Base-by-base conservation (phyloP, 2,888 invertebrate species). In the Frankliniella intonsa region DNA sequence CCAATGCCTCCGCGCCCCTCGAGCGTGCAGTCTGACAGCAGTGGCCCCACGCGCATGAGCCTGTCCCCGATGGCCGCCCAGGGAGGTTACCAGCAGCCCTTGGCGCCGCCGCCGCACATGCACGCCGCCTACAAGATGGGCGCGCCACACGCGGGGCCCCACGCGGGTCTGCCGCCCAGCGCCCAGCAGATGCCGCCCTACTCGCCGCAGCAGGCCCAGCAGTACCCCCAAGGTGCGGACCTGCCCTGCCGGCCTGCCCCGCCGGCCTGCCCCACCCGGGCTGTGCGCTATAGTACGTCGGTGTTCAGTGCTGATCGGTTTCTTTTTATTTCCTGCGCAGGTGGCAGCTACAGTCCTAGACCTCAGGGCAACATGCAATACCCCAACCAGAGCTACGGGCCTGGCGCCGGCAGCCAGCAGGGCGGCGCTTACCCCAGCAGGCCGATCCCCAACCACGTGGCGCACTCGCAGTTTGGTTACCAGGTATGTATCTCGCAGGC, bases 1-100 rank as follows among this genome's bases (percentile, higher is more conserved):
- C 94, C 96, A 90, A 97, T 97, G 94, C 97, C 97, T 88, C 95
- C 96, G 88, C 93, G 97, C 88, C 97, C 97, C 89, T 95, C 97
- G 87, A 97, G 97, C 89, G 92, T 92, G 87, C 93, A 92, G 90
- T 92, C 90, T 88, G 93, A 90, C 88, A 88, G 91, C 90, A 89
- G 89, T 87, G 91, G 91, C 86, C 91, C 91, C 86, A 90, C 90
- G 86, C 90, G 92, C 85, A 91, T 93, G 90, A 92, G 91, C 88
- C 93, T 93, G 87, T 92, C 93, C 84, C 92, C 93, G 84, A 92
- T 93, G 92, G 90, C 92, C 86, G 90, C 90, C 85, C 91, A 91
- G 89, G 89, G 90, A 87, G 91, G 90, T 86, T 92, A 91, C 87
- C 90, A 90, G 85, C 89, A 90, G 84, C 89, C 69, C 69, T 25